Evolutionary conservation across 2,888 invertebrate species (phyloP), one percentile per base, ranked within the genome.

Genomic region (Calameuta filiformis): DNA sequence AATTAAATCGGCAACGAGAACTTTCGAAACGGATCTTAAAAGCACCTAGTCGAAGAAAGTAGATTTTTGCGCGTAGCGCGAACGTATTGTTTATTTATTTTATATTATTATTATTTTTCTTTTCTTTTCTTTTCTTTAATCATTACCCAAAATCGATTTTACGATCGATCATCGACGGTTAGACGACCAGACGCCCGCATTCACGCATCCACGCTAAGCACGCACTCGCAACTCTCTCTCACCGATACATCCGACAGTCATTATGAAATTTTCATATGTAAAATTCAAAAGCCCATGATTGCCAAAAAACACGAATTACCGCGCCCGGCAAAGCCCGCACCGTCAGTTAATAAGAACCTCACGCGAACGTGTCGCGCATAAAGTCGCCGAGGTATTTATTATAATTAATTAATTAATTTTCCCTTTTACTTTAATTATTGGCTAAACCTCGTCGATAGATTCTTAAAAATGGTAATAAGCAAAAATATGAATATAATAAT

Each of bases 401-500:
- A 31, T 31, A 31, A 31, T 31, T 76, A 35, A 40, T 79, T 35
- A 73, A 35, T 69, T 30, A 73, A 23, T 79, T 68, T 76, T 77
- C 69, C 78, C 76, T 78, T 78, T 83, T 40, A 40, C 75, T 77
- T 79, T 79, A 73, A 83, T 83, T 87, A 87, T 83, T 87, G 83
- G 85, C 89, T 88, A 87, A 83, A 86, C 86, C 80, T 87, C 83
- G 83, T 88, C 80, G 88, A 88, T 89, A 89, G 87, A 89, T 89
- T 86, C 85, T 89, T 89, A 89, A 90, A 86, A 89, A 73, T 76
- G 86, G 86, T 88, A 87, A 88, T 90, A 91, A 91, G 91, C 91
- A 91, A 91, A 90, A 91, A 91, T 91, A 91, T 90, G 86, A 89
- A 90, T 90, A 89, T 90, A 88, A 89, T 90, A 90, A 89, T 90